Evolutionary conservation across 2,888 invertebrate genomes (phyloP).

Genomic region (Meteorus colon): DNA sequence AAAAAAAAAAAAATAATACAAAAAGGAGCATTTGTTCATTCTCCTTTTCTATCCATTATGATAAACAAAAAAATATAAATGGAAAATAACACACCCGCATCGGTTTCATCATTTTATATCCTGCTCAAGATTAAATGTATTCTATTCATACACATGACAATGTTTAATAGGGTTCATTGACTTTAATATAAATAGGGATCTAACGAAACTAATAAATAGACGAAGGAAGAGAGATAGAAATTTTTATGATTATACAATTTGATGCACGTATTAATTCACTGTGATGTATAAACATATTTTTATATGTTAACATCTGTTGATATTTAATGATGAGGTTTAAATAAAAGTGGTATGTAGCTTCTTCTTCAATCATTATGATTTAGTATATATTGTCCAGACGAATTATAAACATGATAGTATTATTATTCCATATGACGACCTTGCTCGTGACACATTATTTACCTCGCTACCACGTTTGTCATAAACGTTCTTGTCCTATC

Average conservation of each 20-base stretch:
- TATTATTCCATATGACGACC: constrained; percentile 29
- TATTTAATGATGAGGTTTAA: not conserved
- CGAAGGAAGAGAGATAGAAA: not conserved
- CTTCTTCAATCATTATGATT: not conserved
- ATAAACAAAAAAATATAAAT: not conserved
- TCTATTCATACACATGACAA: not conserved
- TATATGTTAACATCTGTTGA: not conserved
- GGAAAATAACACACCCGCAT: constrained; percentile 9
- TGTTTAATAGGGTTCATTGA: constrained; percentile 9
- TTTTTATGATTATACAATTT: not conserved
- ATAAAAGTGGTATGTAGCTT: not conserved
- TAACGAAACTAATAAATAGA: not conserved
- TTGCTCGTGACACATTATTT: constrained; percentile 15
- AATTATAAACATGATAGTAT: constrained; percentile 21
- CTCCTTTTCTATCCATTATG: not conserved
- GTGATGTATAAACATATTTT: not conserved
- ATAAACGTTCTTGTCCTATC: not conserved
- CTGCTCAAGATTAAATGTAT: not conserved
- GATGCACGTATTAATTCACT: not conserved
- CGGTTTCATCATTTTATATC: not conserved
- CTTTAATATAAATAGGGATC: not conserved
- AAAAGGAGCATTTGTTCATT: not conserved
- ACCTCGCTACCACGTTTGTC: constrained; percentile 26
- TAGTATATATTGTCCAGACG: constrained; percentile 17
- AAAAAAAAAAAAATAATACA: no score